phyloP scores from a whole-genome alignment of 1,140 invertebrate genomes.

The Eupristina koningsbergeri region DNA sequence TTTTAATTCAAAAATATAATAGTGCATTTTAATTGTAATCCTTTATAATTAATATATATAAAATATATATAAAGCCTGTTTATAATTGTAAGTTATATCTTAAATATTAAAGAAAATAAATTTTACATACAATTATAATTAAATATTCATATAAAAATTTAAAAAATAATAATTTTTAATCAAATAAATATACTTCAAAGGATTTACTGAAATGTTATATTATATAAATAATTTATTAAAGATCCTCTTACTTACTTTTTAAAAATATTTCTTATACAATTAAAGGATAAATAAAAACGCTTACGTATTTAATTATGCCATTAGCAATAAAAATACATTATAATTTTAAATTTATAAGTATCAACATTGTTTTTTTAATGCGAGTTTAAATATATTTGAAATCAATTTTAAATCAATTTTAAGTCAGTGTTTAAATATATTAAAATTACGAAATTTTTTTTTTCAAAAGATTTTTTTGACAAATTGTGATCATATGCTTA shows the following conservation, averaged over 20 bases:
- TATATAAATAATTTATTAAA: conserved; percentile 39
- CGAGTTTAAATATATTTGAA: conserved; percentile 19
- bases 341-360: conserved; percentile 1
- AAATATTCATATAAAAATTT: not conserved
- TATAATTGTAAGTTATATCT: no score
- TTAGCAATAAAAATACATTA: conserved; percentile 27
- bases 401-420: not conserved
- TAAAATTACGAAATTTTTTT: not conserved
- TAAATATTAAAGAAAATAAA: no score
- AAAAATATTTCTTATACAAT: conserved; percentile 8
- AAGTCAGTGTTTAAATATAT: conserved; percentile 11
- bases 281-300: conserved; percentile 15
- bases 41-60: not conserved
- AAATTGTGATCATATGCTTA: conserved; percentile 29
- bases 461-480: conserved; percentile 33
- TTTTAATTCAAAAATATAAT: not conserved
- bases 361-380: conserved; percentile 19
- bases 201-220: conserved; percentile 31
- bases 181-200: not conserved
- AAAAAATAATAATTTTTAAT: not conserved
- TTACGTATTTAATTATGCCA: conserved; percentile 17
- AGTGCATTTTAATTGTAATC: not conserved
- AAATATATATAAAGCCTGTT: no score
- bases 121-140: not conserved
- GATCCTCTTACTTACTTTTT: conserved; percentile 21